Conservation (phyloP, 1,140 invertebrate species). For the Drosophila chauvacae region DNA sequence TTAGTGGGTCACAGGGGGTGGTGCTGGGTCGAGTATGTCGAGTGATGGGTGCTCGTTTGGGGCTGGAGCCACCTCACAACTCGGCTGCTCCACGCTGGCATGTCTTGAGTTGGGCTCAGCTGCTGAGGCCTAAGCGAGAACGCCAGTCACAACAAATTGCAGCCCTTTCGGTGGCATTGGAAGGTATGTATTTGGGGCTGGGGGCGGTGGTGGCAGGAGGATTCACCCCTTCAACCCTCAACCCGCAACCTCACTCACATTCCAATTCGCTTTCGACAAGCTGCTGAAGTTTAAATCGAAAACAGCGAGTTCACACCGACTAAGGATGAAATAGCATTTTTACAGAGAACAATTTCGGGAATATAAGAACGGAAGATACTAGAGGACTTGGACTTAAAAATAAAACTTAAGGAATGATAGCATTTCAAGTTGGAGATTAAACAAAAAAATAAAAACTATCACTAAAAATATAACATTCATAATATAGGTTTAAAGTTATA, state of each 20-base stretch:
- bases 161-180: conserved; percentile 67
- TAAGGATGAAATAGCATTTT: not conserved
- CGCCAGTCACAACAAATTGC: conserved; percentile 67
- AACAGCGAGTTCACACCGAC: conserved; percentile 25
- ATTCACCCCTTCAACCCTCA: not conserved
- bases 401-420: not conserved
- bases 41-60: conserved; percentile 3
- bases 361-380: not conserved
- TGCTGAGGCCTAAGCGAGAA: conserved; percentile 52
- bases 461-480: not conserved
- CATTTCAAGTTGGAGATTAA: no score
- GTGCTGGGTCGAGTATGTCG: conserved; percentile 4
- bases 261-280: conserved; percentile 48
- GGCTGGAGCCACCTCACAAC: conserved; percentile 5
- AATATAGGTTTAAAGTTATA: no score
- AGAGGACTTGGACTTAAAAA: not conserved
- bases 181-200: conserved; percentile 3
- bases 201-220: not conserved
- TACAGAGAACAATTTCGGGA: not conserved
- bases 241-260: conserved; percentile 13
- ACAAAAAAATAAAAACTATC: not conserved
- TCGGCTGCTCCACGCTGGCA: conserved; percentile 19
- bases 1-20: conserved; percentile 75
- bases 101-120: conserved; percentile 53
- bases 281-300: conserved; percentile 56